Evolutionary conservation across 2,797 vertebrate genomes (phyloP), one percentile per base, ranked within the genome.

Genomic region (Amblyraja radiata): DNA sequence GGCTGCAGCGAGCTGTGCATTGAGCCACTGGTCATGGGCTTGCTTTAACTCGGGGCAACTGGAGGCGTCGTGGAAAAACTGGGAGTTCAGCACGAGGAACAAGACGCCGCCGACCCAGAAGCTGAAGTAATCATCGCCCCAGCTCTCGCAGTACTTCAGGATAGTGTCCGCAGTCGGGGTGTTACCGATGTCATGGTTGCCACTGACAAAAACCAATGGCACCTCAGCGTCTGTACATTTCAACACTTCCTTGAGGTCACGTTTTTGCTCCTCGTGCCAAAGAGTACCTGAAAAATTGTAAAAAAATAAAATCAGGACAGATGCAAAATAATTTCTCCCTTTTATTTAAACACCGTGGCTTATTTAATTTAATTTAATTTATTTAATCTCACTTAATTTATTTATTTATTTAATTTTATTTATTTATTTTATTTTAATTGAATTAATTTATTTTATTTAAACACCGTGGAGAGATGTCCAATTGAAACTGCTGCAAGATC

Each of bases 61-160:
- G 0, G 98, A 98, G 81, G 96, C 95, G 86, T 99, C 97, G 0
- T 95, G 97, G 94, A 98, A 97, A 10, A 99, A 95, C 96, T 99
- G 99, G 93, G 99, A 99, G 96, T 99, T 99, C 94, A 99, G 96
- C 93, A 99, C 98, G 61, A 99, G 96, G 95, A 97, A 99, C 94
- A 98, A 95, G 93, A 98, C 97, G 0, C 99, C 98, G 4, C 98
- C 98, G 0, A 97, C 97, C 98, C 98, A 99, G 95, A 99, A 99
- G 95, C 98, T 98, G 95, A 99, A 99, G 95, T 99, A 99, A 95
- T 99, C 98, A 0, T 99, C 97, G 0, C 99, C 99, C 99, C 99
- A 99, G 1, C 95, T 96, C 8, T 83, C 95, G 95, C 97, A 96
- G 94, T 97, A 99, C 93, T 97, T 95, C 28, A 96, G 94, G 93